These are phyloP conservation scores for Macrotis lagotis DNA, from an alignment of 2,113 vertebrate species.

Conservation along the genomic window DNA sequence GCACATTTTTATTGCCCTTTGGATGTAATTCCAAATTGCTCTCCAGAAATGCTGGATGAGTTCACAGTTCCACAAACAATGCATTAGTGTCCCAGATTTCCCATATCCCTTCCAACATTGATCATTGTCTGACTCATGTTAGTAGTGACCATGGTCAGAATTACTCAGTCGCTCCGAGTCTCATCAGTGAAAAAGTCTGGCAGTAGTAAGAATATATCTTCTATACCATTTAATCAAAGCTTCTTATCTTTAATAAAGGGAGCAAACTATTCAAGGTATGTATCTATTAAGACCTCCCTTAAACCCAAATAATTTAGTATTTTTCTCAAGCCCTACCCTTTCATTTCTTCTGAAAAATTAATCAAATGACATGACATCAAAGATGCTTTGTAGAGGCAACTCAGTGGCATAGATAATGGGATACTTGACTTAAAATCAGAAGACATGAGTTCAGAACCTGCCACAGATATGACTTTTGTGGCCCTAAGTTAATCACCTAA, in stretches of 20 bases:
- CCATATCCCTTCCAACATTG: no score
- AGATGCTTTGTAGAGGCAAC: neutral
- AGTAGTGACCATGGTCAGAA: neutral
- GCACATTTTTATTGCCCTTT: no score
- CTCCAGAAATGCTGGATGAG: no score
- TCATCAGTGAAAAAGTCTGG: neutral
- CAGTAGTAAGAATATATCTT: neutral
- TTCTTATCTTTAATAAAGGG: neutral
- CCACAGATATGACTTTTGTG: neutral
- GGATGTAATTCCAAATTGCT: no score
- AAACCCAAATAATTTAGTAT: neutral
- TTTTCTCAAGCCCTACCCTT: neutral
- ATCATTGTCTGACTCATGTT: neutral
- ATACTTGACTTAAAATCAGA: neutral
- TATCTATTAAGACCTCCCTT: neutral
- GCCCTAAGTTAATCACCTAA: neutral
- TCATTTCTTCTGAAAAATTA: neutral
- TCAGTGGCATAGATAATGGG: neutral
- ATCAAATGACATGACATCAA: neutral
- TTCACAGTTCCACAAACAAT: no score
- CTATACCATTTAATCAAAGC: neutral
- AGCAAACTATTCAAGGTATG: neutral
- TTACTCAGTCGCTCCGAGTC: neutral
- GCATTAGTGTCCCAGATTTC: no score
- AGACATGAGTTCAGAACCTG: neutral